A percentile compares a stretch with the other conserved stretches of the same genome.
Conservation (phyloP, 2,888 invertebrate species). For the Caenorhabditis sulstoni region DNA sequence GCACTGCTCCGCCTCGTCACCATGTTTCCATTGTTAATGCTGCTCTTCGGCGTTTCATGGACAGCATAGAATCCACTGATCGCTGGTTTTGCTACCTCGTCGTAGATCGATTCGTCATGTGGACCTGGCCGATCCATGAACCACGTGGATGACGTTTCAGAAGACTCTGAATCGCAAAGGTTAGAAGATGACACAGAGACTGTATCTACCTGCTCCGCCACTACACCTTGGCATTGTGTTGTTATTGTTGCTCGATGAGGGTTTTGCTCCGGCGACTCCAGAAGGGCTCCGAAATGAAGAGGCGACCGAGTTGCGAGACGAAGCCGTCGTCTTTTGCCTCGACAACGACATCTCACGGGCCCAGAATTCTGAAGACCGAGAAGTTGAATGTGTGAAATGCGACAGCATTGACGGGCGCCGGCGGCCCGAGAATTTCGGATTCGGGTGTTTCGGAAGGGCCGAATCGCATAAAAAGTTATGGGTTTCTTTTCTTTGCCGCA, state of each 20-base stretch:
- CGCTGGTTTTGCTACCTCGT: conserved; percentile 33
- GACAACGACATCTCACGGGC: conserved; percentile 61
- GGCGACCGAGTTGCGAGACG: conserved; percentile 39
- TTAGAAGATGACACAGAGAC: neutral
- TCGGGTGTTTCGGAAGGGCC: conserved; percentile 38
- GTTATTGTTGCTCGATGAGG: conserved; percentile 22
- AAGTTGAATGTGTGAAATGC: conserved; percentile 6
- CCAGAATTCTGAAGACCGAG: conserved; percentile 67
- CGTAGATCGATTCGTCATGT: conserved; percentile 41
- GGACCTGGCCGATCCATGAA: conserved; percentile 38
- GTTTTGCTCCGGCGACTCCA: no score
- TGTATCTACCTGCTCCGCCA: conserved; percentile 8
- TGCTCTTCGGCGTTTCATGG: conserved; percentile 23
- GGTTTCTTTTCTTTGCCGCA: conserved; percentile 40
- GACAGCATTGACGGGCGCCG: conserved; percentile 11
- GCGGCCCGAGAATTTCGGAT: conserved; percentile 18
- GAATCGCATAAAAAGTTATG: conserved; percentile 57
- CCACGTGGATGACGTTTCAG: conserved; percentile 50
- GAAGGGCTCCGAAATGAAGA: conserved; percentile 21
- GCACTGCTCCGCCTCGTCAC: conserved; percentile 39
- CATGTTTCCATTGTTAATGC: conserved; percentile 22
- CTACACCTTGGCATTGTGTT: conserved; percentile 48
- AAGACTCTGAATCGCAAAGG: conserved; percentile 2
- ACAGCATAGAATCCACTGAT: conserved; percentile 30
- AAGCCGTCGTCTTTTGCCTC: conserved; percentile 46